Evolutionary conservation across 1,140 invertebrate species (phyloP).

Genomic region (Euura saliciscinereae): DNA sequence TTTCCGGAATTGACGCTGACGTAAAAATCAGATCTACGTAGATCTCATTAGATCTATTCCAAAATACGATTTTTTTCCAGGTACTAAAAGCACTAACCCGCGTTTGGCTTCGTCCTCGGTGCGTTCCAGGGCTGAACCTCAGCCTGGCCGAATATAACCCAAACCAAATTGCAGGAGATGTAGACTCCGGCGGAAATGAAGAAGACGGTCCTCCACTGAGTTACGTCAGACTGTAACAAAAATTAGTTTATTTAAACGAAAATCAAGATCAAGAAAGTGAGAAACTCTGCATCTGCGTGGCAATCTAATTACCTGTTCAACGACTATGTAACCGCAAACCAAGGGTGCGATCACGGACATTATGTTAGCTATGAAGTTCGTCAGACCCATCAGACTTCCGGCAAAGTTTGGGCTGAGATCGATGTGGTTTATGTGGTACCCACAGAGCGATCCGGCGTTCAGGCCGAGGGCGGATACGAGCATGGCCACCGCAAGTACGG

Average conservation of each 20-base stretch:
- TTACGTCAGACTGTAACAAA: constrained; percentile 65
- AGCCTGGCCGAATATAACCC: constrained; percentile 54
- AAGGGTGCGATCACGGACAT: constrained; percentile 88
- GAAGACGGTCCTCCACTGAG: constrained; percentile 89
- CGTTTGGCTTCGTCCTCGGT: constrained; percentile 10
- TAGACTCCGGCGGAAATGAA: constrained; percentile 82
- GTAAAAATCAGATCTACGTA: no score
- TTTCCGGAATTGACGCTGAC: no score
- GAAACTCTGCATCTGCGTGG: not conserved
- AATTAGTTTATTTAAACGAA: constrained; percentile 62
- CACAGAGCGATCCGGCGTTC: constrained; percentile 84
- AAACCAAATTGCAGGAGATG: constrained; percentile 68
- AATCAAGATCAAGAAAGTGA: constrained; percentile 35
- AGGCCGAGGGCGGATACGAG: constrained; percentile 81
- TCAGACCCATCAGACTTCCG: constrained; percentile 90
- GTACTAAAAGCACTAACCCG: not conserved
- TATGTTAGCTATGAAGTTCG: constrained; percentile 89
- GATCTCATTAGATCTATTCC: no score
- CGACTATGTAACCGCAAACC: constrained; percentile 78
- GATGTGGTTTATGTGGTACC: constrained; percentile 89
- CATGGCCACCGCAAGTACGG: constrained; percentile 70
- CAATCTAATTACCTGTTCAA: constrained; percentile 64
- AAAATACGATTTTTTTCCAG: no score
- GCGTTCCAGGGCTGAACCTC: constrained; percentile 57
- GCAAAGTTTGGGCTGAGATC: constrained; percentile 91